Evolutionary conservation across 2,113 vertebrate genomes (phyloP), one percentile per base, ranked within the genome.

Genomic region (Egretta garzetta): DNA sequence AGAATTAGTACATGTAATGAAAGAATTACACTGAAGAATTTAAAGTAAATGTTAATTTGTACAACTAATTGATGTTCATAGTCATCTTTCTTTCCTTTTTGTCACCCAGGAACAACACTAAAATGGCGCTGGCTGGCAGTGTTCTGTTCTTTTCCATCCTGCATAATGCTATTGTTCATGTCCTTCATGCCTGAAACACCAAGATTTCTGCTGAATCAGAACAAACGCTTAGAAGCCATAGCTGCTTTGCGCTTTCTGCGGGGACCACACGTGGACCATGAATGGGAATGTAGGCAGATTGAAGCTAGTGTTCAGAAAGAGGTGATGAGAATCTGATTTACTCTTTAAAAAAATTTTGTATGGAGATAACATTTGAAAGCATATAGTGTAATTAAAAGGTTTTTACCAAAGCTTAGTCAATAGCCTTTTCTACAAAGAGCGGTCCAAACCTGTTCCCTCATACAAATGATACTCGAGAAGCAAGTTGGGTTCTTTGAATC

Each of bases 171-270:
- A 50, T 82, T 99, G 47, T 97, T 98, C 21, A 99, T 99, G 99
- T 98, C 98, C 96, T 99, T 98, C 96, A 98, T 99, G 99, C 99
- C 99, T 0, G 99, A 99, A 97, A 99, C 99, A 3, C 99, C 99
- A 0, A 97, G 98, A 24, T 99, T 98, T 98, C 98, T 99, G 95
- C 97, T 99, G 87, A 97, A 97, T 2, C 97, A 58, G 89, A 98
- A 98, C 21, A 98, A 96, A 87, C 92, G 30, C 80, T 85, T 96
- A 4, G 99, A 99, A 92, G 99, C 99, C 2, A 88, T 98, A 62
- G 98, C 98, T 9, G 97, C 99, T 3, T 93, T 99, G 89, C 96
- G 80, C n/a, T 99, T 99, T 95, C 98, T 99, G 84, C 97, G 99
- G 68, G 99, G 99, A 11, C 98, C 98, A 0, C 94, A 98, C 2